A percentile compares a stretch with the other conserved stretches of the same genome.
Evolutionary conservation across 1,140 invertebrate species (phyloP).

Genomic region (Ectropis grisescens): DNA sequence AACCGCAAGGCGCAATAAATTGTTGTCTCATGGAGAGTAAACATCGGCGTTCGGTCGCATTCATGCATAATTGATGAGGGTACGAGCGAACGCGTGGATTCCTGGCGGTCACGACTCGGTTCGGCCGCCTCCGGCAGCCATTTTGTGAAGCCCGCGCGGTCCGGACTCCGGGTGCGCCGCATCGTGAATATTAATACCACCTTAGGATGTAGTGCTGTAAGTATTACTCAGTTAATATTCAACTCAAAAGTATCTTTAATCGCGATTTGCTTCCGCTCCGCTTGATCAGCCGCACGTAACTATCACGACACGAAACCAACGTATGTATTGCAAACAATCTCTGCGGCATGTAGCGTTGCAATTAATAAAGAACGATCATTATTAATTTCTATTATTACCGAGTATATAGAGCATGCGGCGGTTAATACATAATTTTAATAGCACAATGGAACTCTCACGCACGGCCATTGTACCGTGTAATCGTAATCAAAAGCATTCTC

Average conservation of each 20-base stretch:
- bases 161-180: constrained; percentile 31
- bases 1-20: constrained; percentile 63
- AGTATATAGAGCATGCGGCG: constrained; percentile 52
- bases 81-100: constrained; percentile 53
- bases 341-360: constrained; percentile 31
- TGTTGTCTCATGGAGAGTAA: constrained; percentile 64
- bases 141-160: constrained; percentile 54
- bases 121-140: constrained; percentile 49
- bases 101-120: constrained; percentile 59
- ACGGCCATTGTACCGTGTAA: constrained; percentile 44
- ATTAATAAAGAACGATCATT: constrained; percentile 53
- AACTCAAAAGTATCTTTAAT: too few relatives aligned
- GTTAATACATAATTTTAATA: constrained; percentile 51
- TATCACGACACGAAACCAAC: constrained; percentile 31
- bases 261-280: too few relatives aligned
- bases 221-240: too few relatives aligned
- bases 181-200: constrained; percentile 52
- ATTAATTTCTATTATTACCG: constrained; percentile 59
- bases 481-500: constrained; percentile 50
- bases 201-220: too few relatives aligned
- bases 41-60: constrained; percentile 60
- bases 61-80: constrained; percentile 68
- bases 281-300: too few relatives aligned
- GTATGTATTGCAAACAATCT: constrained; percentile 24
- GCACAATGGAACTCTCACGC: constrained; percentile 50